Conservation (phyloP, 2,797 vertebrate species). For the Naso thynnoides region DNA sequence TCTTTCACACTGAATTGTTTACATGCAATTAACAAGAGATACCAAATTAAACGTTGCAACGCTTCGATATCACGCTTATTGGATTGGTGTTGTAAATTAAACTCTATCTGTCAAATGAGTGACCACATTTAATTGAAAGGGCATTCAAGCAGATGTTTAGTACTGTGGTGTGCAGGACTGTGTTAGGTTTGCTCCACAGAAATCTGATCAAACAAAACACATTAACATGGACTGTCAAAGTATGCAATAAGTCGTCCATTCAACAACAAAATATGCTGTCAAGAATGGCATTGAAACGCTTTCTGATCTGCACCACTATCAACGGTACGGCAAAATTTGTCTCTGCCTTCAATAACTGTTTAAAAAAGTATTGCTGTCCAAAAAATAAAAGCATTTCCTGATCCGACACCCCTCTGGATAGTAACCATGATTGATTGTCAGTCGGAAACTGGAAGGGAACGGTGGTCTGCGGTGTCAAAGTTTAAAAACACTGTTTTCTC, state of each 20-base stretch:
- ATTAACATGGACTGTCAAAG: too few species aligned
- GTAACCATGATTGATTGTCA: neutral
- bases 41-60: slow-evolving; percentile 15
- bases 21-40: slow-evolving; percentile 7
- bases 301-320: neutral
- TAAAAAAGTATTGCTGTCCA: neutral
- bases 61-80: slow-evolving; percentile 15
- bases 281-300: neutral
- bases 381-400: neutral
- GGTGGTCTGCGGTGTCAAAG: neutral
- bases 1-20: neutral
- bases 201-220: neutral
- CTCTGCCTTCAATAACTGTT: neutral
- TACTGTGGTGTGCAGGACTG: neutral
- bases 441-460: neutral
- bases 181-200: neutral
- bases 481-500: neutral
- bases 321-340: neutral
- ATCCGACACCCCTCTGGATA: neutral
- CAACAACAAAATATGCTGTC: neutral
- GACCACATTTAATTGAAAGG: slow-evolving; percentile 19
- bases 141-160: neutral
- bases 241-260: too few species aligned
- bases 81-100: slow-evolving; percentile 18
- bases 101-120: slow-evolving; percentile 24